Evolutionary conservation across 2,113 vertebrate genomes (phyloP).

Genomic region (Leptodactylus fuscus): DNA sequence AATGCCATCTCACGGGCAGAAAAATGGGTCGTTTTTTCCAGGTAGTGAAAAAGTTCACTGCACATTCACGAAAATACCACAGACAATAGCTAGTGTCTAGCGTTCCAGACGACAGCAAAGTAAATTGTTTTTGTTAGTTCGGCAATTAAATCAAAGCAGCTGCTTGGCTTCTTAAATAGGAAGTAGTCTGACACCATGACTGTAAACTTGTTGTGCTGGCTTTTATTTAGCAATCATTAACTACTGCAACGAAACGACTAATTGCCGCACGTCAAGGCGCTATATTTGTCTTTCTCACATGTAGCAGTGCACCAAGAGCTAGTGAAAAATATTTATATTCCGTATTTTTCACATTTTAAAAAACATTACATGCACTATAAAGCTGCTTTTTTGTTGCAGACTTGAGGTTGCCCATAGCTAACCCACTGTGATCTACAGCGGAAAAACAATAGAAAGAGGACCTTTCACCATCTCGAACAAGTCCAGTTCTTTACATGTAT

Average conservation of each 20-base stretch:
- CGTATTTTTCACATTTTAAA: neutral
- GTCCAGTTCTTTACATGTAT: too few relatives aligned
- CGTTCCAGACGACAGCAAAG: neutral
- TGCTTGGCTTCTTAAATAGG: conserved; percentile 60
- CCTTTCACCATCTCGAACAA: too few relatives aligned
- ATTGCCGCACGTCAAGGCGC: conserved; percentile 53
- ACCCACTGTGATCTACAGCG: too few relatives aligned
- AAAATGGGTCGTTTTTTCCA: neutral
- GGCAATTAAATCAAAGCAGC: conserved; percentile 65
- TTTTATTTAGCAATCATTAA: conserved; percentile 67
- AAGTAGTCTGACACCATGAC: conserved; percentile 50
- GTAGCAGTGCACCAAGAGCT: neutral
- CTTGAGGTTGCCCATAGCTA: too few relatives aligned
- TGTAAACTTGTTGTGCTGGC: conserved; percentile 64
- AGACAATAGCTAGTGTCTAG: neutral
- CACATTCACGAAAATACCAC: neutral
- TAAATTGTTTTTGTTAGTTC: conserved; percentile 60
- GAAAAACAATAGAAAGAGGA: too few relatives aligned
- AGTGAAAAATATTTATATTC: conserved; percentile 6
- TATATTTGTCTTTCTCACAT: conserved; percentile 48
- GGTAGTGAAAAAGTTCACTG: neutral
- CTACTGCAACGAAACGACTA: conserved; percentile 43
- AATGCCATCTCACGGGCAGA: neutral
- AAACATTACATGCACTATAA: neutral
- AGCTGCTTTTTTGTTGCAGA: too few relatives aligned